Evolutionary conservation across 1,140 invertebrate species (phyloP).

Genomic region (Linepithema humile): DNA sequence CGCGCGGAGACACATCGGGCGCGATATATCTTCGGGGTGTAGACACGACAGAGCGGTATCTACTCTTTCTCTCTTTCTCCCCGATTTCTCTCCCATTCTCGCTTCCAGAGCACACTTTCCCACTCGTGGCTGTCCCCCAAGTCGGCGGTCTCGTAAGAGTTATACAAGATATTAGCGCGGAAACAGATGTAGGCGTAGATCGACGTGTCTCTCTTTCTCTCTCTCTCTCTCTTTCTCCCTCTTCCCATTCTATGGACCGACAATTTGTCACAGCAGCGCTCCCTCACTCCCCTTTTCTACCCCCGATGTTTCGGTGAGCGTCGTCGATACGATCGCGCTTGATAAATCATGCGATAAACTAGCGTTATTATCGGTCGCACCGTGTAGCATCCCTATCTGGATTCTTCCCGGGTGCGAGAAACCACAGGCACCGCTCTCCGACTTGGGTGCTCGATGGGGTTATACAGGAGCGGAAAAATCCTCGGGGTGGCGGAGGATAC

Average conservation of each 20-base stretch:
- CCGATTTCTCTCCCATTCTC: neutral
- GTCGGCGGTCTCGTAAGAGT: constrained; percentile 70
- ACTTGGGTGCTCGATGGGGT: constrained; percentile 13
- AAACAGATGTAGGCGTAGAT: constrained; percentile 79
- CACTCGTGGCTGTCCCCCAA: constrained; percentile 38
- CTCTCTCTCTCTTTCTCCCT: constrained; percentile 25
- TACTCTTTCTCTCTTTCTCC: neutral
- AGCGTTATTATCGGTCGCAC: constrained; percentile 74
- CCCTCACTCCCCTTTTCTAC: constrained; percentile 47
- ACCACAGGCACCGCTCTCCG: constrained; percentile 11
- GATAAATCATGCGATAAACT: constrained; percentile 81
- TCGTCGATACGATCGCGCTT: constrained; percentile 74
- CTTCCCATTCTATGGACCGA: constrained; percentile 72
- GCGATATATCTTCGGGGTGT: constrained; percentile 58
- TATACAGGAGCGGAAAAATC: neutral
- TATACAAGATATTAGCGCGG: constrained; percentile 79
- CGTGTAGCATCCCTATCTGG: constrained; percentile 26
- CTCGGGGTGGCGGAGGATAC: neutral
- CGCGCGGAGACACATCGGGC: neutral
- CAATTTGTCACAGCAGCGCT: constrained; percentile 79
- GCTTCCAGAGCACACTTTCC: neutral
- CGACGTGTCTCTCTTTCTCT: constrained; percentile 61
- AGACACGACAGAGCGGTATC: constrained; percentile 5
- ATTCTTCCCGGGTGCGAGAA: neutral
- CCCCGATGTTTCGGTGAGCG: constrained; percentile 32